phyloP scores from a whole-genome alignment of 2,113 vertebrate genomes.

The Porphyrio hochstetteri region DNA sequence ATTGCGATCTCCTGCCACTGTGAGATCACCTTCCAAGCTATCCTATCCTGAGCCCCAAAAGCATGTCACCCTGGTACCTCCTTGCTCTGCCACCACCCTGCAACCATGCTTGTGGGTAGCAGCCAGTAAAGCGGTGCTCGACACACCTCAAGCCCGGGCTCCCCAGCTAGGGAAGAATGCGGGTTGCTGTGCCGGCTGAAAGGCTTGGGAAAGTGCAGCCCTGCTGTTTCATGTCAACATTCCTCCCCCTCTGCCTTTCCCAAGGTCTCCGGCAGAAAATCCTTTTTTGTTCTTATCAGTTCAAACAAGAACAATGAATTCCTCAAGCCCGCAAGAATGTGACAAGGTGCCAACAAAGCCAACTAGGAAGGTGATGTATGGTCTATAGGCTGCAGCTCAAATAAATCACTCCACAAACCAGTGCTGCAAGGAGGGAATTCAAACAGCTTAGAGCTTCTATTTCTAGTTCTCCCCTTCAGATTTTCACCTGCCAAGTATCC shows the following conservation, averaged over 20 bases:
- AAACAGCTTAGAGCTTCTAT: constrained; percentile 17
- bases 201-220: constrained; percentile 72
- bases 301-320: constrained; percentile 87
- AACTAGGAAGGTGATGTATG: constrained; percentile 84
- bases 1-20: neutral
- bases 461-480: neutral
- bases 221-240: constrained; percentile 69
- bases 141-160: constrained; percentile 13
- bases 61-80: neutral
- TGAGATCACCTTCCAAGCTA: neutral
- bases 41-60: neutral
- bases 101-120: neutral
- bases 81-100: neutral
- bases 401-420: constrained; percentile 78
- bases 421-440: constrained; percentile 56
- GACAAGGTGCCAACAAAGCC: constrained; percentile 86
- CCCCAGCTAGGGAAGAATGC: constrained; percentile 11
- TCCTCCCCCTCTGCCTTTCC: constrained; percentile 74
- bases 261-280: constrained; percentile 81
- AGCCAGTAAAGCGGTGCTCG: neutral
- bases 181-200: neutral
- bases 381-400: constrained; percentile 70
- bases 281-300: constrained; percentile 84
- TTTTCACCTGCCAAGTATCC: constrained; percentile 50
- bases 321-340: constrained; percentile 81